These are phyloP conservation scores for Margarornis squamiger DNA, from an alignment of 2,797 vertebrate species.

Conservation along the genomic window DNA sequence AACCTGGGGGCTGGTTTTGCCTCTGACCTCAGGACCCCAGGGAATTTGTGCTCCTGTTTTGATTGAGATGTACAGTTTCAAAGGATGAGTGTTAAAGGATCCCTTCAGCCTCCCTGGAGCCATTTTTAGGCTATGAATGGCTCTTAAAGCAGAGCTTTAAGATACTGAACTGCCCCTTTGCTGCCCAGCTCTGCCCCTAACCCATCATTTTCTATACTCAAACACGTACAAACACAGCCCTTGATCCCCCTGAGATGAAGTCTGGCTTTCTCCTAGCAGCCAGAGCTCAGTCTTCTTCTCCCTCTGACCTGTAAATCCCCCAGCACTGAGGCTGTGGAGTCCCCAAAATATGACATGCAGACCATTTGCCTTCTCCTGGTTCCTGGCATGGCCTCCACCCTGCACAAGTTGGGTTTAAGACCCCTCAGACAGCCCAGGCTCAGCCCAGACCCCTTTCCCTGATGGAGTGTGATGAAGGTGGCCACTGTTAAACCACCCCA, in stretches of 20 bases:
- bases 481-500: neutral
- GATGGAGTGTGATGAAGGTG: neutral
- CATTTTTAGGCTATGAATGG: neutral
- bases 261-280: neutral
- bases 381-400: accelerated
- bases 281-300: neutral
- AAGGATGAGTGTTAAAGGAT: neutral
- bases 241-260: neutral
- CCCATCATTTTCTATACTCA: neutral
- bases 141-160: neutral
- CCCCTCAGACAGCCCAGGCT: neutral
- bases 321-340: neutral
- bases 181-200: neutral
- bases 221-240: neutral
- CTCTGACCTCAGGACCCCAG: neutral
- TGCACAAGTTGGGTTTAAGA: neutral
- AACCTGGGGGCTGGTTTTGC: neutral
- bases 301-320: neutral
- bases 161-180: neutral
- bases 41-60: neutral
- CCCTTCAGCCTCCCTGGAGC: neutral
- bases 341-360: neutral
- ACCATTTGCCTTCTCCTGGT: neutral
- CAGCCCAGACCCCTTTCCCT: neutral
- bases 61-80: neutral